Conservation (phyloP, 2,888 invertebrate genomes). For the Nebria brevicollis region DNA sequence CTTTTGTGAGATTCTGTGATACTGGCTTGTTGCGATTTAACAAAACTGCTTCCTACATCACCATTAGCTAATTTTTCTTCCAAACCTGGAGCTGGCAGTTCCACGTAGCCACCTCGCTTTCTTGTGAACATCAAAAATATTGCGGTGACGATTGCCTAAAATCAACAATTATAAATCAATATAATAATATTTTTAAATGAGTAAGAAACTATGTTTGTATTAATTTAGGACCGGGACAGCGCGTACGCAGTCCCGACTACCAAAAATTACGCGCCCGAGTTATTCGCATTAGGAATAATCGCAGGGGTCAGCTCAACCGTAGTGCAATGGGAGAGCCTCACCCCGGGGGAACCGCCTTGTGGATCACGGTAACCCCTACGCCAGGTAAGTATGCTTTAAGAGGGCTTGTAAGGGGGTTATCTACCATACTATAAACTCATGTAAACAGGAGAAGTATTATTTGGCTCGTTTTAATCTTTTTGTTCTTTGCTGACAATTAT, state of each 20-base stretch:
- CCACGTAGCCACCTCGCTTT: conserved; percentile 56
- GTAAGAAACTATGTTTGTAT: too few relatives aligned
- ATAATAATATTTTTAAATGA: too few relatives aligned
- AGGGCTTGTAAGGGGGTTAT: too few relatives aligned
- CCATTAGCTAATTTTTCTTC: conserved; percentile 67
- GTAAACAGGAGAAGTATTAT: too few relatives aligned
- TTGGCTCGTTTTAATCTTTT: too few relatives aligned
- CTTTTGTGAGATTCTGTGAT: conserved; percentile 59
- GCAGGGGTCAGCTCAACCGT: conserved; percentile 74
- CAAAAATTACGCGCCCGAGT: conserved; percentile 72
- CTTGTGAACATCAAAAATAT: conserved; percentile 63
- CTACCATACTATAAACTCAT: too few relatives aligned
- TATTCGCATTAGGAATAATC: conserved; percentile 74
- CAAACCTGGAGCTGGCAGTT: conserved; percentile 61
- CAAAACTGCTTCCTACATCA: conserved; percentile 63
- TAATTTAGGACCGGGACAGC: conserved; percentile 61
- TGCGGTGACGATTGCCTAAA: conserved; percentile 60
- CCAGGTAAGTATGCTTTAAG: conserved; percentile 59
- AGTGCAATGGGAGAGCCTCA: conserved; percentile 75
- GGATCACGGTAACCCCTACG: conserved; percentile 71
- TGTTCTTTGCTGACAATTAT: too few relatives aligned
- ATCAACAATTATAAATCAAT: too few relatives aligned
- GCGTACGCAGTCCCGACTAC: conserved; percentile 69
- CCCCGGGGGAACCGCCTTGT: conserved; percentile 71
- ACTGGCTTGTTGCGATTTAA: conserved; percentile 54